Base-by-base conservation (phyloP, 2,113 vertebrate genomes). In the Dicrurus megarhynchus region DNA sequence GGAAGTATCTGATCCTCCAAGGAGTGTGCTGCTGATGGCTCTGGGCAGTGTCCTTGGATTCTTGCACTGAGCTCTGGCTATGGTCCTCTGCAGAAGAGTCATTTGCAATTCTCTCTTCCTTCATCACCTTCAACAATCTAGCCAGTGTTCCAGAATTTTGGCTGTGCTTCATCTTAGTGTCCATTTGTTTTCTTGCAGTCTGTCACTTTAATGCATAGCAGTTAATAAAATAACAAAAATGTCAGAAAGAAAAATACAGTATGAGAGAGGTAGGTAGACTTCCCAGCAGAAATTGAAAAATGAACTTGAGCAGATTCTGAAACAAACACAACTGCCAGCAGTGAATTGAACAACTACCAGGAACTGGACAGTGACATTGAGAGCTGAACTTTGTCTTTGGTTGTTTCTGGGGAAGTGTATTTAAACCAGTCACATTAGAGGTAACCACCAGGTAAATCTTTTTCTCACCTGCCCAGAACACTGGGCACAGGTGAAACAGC, bases 221-320 rank as follows among this genome's bases (percentile, higher is more conserved):
- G 77, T 68, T 95, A 76, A 93, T 91, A 95, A 91, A 94, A 67
- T 85, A 94, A 77, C 76, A 63, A 27, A 76, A 82, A 33, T 50
- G 81, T 73, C 82, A 84, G 42, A 24, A 87, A 91, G 84, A 95
- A 89, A 95, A 93, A 94, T 69, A 71, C 44, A 53, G 44, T n/a
- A 61, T 35, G 69, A 76, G 74, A 81, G 69, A 26, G n/a, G 57
- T 80, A 90, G 82, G 82, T 76, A 76, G 88, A 12, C 47, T 86
- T 82, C 41, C 42, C 67, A 74, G 50, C 50, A 90, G 19, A 90
- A 90, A 39, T 4, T 80, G 42, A 85, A 80, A 73, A 93, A 90
- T 68, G 65, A 67, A 60, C 42, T 77, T n/a, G 50, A 77, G 78
- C 59, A 77, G 50, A 35, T 88, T 65, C 35, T 96, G 77, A 96